Base-by-base conservation (phyloP, 92 coral and sea anemone species). In the Actinernus sp. region DNA sequence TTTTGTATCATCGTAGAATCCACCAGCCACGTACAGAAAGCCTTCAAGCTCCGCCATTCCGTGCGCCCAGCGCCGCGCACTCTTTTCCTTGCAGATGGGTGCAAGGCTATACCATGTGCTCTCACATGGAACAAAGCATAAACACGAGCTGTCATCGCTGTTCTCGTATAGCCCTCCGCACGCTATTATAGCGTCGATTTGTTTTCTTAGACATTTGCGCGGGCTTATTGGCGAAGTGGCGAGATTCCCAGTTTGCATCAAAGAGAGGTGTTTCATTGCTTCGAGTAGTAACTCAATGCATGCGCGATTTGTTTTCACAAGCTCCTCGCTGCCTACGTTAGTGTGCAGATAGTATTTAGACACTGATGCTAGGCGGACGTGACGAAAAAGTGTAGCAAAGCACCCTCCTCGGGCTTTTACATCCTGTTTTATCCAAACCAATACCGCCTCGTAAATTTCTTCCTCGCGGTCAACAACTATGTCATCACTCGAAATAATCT, bases 391-490 rank as follows among this genome's bases (percentile, higher is more conserved):
- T 31, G 27, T n/a, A 4, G 61, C 18, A 45, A 76, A 76, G 26
- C 34, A 51, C 8, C 39, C 14, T 22, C 53, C 26, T 38, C 75
- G 36, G 14, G 65, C 30, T 40, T 53, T 50, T 1, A 16, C 31
- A 61, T 75, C 74, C 48, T 63, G 50, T 34, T 65, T 53, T 12
- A 75, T 66, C 67, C 74, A 75, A 29, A 44, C 33, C 25, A 60
- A 57, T 14, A 57, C 36, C 22, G 74, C 83, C 34, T 75, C 83
- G 43, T 60, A 64, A 5, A 64, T 58, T 41, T 75, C 74, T 54
- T 55, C 74, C 46, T 75, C 74, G 10, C 67, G 65, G 8, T 64
- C 43, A 14, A 75, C 62, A 28, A 65, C 63, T 9, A 65, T 39
- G 24, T 63, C 55, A 46, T 75, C 74, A 22, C 62, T 50, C 0